phyloP scores from a whole-genome alignment of 2,888 invertebrate species.

The Beris chalybata region DNA sequence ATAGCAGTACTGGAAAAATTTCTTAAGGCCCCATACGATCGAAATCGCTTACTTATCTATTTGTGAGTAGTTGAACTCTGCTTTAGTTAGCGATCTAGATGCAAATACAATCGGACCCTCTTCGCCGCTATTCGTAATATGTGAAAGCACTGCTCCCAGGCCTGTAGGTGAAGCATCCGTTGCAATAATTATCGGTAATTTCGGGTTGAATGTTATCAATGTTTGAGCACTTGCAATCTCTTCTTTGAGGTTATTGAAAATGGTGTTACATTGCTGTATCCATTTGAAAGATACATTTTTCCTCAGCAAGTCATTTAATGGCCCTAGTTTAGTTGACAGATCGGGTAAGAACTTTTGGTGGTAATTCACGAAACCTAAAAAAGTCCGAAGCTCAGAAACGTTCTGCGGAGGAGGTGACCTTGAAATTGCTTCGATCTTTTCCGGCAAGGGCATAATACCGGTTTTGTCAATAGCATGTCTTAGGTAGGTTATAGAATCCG shows the following conservation, averaged over 20 bases:
- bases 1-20: background rate
- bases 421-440: background rate
- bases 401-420: background rate
- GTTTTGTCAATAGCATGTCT: no score
- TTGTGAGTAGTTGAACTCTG: background rate
- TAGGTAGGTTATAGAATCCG: no score
- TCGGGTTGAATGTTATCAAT: background rate
- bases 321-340: background rate
- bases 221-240: no score
- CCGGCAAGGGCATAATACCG: no score
- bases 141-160: background rate
- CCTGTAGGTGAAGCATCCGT: slow-evolving; percentile 1
- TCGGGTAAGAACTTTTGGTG: background rate
- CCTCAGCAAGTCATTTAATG: background rate
- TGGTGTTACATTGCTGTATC: no score
- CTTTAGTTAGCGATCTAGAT: slow-evolving; percentile 1
- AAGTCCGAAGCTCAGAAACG: background rate
- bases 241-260: no score
- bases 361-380: slow-evolving; percentile 5
- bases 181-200: background rate
- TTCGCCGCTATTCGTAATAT: background rate
- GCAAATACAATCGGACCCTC: background rate
- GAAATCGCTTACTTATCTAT: background rate
- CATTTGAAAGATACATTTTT: background rate
- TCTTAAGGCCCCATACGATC: background rate